Evolutionary conservation across 2,797 vertebrate genomes (phyloP), one percentile per base, ranked within the genome.

Genomic region (Toxotes lorentzi): DNA sequence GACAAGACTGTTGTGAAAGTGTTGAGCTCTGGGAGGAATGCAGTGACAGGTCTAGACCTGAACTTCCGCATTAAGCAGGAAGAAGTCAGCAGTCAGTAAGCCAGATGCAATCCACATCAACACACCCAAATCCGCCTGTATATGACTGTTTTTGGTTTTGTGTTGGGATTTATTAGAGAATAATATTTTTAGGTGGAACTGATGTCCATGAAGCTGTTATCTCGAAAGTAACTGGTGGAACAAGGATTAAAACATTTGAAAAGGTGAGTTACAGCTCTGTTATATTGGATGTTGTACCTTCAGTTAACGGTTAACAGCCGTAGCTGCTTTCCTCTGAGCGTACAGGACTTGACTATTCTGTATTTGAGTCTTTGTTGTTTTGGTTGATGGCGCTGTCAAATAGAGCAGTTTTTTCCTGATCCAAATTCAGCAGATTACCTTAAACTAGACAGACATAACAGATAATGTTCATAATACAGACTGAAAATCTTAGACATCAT

Each of bases 11-110:
- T 93, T 93, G 90, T 89, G 91, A 93, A 92, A 92, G 79, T 89
- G 41, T 72, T 9, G 64, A 63, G 73, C 60, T 69, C 57, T 72
- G 4, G 56, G 35, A 86, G 89, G 95, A 95, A 96, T 95, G 93
- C 78, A 84, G 5, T 76, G 65, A 85, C 95, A 95, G 91, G 95
- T 93, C 92, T 78, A 73, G 90, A 93, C 95, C 91, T 95, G 95
- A 94, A 93, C 95, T 96, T 96, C 95, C 95, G 93, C 92, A 86
- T 95, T 79, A 19, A 84, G 83, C 93, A 95, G 94, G 94, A 95
- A 94, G 89, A 81, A 90, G 78, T 64, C 19, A 86, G 86, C 70
- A 91, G 87, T 79, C 79, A 90, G 72, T 63, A n/a, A 89, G 45
- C 54, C 86, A 88, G 85, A 91, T 86, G 73, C 78, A 78, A 45